Base-by-base conservation (phyloP, 2,113 vertebrate species). In the Oryctolagus cuniculus region DNA sequence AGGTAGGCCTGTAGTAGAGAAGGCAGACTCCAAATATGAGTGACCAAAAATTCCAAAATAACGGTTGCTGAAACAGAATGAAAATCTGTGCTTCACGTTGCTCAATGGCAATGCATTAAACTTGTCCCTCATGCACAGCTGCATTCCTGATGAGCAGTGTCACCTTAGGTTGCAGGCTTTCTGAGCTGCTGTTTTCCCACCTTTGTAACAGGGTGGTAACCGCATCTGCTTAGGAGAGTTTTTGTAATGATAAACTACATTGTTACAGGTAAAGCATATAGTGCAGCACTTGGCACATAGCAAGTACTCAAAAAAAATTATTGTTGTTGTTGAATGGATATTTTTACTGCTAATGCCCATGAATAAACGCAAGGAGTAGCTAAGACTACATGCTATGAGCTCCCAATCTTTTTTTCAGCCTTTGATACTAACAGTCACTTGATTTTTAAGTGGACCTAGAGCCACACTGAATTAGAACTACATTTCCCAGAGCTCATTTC, bases 11-110 rank as follows among this genome's bases (percentile, higher is more conserved):
- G 38, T 21, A 10, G 29, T 19, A 53, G 86, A 86, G 75, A 63
- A 63, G 58, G 31, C 55, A 17, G 49, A 75, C 16, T 82, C 55
- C 64, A 89, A 63, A 82, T 93, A 31, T 73, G 38, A 92, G 44
- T 87, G 74, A 75, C 24, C 58, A 93, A 85, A 90, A 75, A 24
- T 34, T 69, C 58, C 80, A 64, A 90, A 51, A 83, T 66, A 88
- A 38, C 25, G 77, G 77, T 78, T 69, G 63, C 72, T 29, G 17
- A 79, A 86, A 73, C 55, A 79, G 93, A 66, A 91, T 64, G 53
- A 38, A 85, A 36, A 19, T 83, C 74, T 73, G 1, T 38, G 0
- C 63, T 64, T 66, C 64, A 82, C 38, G 24, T 22, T 91, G 31
- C 44, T 75, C 84, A 25, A 66, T 63, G 70, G 55, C 36, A 63